phyloP scores from a whole-genome alignment of 92 coral and sea anemone species.

The Pocillopora meandrina region DNA sequence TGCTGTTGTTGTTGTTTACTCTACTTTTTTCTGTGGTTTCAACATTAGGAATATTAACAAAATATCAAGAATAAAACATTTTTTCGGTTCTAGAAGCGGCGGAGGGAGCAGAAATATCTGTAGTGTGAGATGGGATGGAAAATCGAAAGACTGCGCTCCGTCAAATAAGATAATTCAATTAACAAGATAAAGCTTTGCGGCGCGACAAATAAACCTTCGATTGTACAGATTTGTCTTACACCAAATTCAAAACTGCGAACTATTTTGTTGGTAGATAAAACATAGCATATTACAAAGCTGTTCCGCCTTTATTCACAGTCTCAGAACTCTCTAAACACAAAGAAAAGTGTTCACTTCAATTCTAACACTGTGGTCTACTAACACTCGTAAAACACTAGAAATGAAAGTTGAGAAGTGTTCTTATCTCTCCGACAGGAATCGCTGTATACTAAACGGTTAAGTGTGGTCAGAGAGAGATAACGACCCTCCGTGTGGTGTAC shows the following conservation, averaged over 20 bases:
- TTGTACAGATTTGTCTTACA: background rate
- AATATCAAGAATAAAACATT: too few species aligned
- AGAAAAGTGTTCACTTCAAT: background rate
- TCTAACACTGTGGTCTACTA: background rate
- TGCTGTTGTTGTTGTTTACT: too few species aligned
- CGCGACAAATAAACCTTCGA: constrained; percentile 9
- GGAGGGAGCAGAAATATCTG: background rate
- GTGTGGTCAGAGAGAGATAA: constrained; percentile 14
- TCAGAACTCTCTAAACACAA: background rate
- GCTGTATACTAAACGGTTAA: constrained; percentile 2
- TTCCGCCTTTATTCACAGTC: too few species aligned
- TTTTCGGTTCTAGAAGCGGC: too few species aligned
- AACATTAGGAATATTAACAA: too few species aligned
- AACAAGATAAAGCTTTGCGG: constrained; percentile 24
- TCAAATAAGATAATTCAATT: background rate
- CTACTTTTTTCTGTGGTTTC: too few species aligned
- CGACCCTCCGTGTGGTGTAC: background rate
- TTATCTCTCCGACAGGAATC: constrained; percentile 19
- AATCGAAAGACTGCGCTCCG: background rate
- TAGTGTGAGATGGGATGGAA: background rate
- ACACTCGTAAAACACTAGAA: constrained; percentile 5
- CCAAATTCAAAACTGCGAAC: background rate
- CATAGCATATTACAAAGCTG: too few species aligned
- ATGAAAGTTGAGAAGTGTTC: background rate
- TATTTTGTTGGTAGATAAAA: too few species aligned